Evolutionary conservation across 2,113 vertebrate species (phyloP), one percentile per base, ranked within the genome.

Genomic region (Chroicocephalus ridibundus): DNA sequence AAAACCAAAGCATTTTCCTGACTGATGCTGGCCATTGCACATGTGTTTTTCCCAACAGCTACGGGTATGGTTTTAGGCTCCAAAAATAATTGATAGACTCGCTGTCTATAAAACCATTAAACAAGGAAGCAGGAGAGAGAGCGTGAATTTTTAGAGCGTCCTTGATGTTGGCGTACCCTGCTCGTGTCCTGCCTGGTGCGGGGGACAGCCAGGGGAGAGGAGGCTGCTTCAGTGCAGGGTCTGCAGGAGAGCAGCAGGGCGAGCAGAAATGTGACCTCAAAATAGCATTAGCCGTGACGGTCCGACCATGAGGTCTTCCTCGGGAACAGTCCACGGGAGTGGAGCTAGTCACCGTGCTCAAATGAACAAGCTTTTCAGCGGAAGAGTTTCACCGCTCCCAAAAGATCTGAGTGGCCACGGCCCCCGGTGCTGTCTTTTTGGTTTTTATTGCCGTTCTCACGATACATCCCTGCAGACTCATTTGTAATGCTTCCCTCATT

Each of bases 401-500:
- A 68, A 91, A 79, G 74, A n/a, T 40, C 55, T 60, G 87, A 54
- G 52, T 29, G 26, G 44, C 58, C 57, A 15, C 0, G 0, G 85
- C 52, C 38, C 18, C 17, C 4, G 0, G 70, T 51, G 55, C 52
- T 0, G 0, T 36, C 70, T 40, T 75, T 85, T 90, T 82, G 10
- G 31, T 31, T 96, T 93, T 94, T 78, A 66, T 70, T 69, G 36
- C 66, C 3, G 10, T 18, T 79, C 44, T 65, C 79, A 61, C 0
- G 0, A 22, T 76, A 13, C 31, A 25, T 72, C 85, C 82, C 66
- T 69, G 2, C 36, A 54, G 93, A 52, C 76, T 88, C 71, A 77
- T 90, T 88, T 94, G 64, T 77, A 88, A 83, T 80, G 88, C 58
- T 77, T 65, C 86, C 34, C 82, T 95, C 64, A 22, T 79, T 93